Evolutionary conservation across 2,113 vertebrate genomes (phyloP), one percentile per base, ranked within the genome.

Genomic region (Ceuthmochares aereus): DNA sequence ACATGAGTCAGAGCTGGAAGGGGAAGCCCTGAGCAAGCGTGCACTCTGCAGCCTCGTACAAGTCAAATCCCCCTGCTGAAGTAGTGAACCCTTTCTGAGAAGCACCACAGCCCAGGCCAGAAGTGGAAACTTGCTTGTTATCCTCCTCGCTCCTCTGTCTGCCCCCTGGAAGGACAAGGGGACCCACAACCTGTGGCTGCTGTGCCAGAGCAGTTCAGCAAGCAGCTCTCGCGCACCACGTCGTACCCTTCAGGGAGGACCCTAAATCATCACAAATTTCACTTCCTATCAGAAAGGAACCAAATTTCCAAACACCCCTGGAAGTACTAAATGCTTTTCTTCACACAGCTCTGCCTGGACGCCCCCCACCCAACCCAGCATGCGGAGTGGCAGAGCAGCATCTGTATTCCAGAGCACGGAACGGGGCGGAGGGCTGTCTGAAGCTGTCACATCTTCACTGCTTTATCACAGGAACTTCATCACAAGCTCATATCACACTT

Each of bases 381-480:
- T 3, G 10, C 3, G 2, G 51, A 80, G 78, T 87, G 74, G 73
- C 81, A 84, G 0, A 0, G 80, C 86, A 88, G 93, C 96, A 95
- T 96, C 96, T 97, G 93, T 8, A 52, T 54, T 55, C 83, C 96
- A 96, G 96, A 96, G 90, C 37, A 0, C 0, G 12, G 89, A 68
- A 55, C 77, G 76, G 85, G 69, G 36, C 1, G 2, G 54, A 27
- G 62, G 74, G 84, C 80, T 89, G 60, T 20, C 80, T 92, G 88
- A 72, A 84, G 88, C 96, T 93, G 90, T 92, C 95, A 94, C 85
- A 84, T 89, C 90, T 63, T 52, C 4, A 20, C 91, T 51, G 56
- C 80, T 94, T 95, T 88, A 96, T 95, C 93, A 83, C 96, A 93
- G 85, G 75, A 93, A 96, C 90, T 95, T 90, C 83, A 95, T 95